Evolutionary conservation across 2,113 vertebrate genomes (phyloP).

Genomic region (Tricholaema leucomelas): DNA sequence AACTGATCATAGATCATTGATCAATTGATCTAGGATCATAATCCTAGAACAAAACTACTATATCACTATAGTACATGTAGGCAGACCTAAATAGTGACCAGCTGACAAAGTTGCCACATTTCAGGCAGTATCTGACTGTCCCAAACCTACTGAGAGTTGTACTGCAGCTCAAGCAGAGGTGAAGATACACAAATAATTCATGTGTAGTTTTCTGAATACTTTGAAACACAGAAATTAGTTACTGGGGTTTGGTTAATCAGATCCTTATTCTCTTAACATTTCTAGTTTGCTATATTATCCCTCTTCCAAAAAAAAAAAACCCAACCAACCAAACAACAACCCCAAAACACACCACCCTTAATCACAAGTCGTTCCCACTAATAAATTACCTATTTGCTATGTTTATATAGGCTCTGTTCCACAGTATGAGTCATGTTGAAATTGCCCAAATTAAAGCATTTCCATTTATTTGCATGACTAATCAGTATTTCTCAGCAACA

Average conservation of each 20-base stretch:
- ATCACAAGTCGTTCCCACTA: background rate
- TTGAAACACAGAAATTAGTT: background rate
- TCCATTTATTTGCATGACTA: constrained; percentile 39
- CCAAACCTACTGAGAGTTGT: background rate
- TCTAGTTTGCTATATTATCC: background rate
- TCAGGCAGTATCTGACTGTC: background rate
- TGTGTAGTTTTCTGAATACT: background rate
- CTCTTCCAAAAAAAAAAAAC: background rate
- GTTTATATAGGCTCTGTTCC: background rate
- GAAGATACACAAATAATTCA: background rate
- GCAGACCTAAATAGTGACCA: background rate
- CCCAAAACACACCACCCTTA: background rate
- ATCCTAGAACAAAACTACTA: background rate
- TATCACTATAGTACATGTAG: background rate
- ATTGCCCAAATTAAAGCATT: constrained; percentile 34
- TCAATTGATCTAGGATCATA: no score
- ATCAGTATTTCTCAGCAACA: constrained; percentile 19
- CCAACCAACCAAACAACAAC: background rate
- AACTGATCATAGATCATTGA: no score
- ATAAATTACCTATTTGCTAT: constrained; percentile 2
- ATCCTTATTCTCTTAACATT: background rate
- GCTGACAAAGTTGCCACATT: background rate
- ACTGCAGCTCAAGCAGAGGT: background rate
- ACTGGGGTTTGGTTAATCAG: background rate
- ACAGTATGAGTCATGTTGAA: background rate